These are phyloP conservation scores for Drosophila virilis DNA, from an alignment of 1,140 invertebrate species.

Conservation along the genomic window DNA sequence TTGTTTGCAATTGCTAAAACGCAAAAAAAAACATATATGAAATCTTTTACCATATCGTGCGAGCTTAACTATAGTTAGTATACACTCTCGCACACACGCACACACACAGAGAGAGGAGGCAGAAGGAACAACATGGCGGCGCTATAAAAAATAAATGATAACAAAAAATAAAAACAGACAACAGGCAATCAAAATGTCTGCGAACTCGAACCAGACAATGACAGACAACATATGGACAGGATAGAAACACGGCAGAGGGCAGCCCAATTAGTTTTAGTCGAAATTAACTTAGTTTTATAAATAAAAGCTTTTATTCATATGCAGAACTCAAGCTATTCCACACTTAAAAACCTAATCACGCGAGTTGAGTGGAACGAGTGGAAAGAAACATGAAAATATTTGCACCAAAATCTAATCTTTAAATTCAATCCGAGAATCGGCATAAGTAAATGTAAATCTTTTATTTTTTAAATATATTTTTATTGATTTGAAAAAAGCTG, in stretches of 20 bases:
- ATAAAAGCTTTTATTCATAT: too few relatives aligned
- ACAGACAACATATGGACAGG: constrained; percentile 59
- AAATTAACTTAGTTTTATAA: not conserved
- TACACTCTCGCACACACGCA: too few relatives aligned
- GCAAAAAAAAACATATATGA: constrained; percentile 11
- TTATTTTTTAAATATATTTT: too few relatives aligned
- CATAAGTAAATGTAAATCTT: too few relatives aligned
- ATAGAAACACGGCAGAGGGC: constrained; percentile 45
- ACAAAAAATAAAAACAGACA: constrained; percentile 59
- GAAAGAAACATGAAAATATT: not conserved
- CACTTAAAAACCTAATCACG: too few relatives aligned
- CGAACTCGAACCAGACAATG: constrained; percentile 58
- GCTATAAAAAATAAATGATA: constrained; percentile 51
- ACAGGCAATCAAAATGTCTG: constrained; percentile 71
- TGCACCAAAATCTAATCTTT: too few relatives aligned
- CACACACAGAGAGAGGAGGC: constrained; percentile 1
- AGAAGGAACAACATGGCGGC: constrained; percentile 43
- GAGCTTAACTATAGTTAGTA: constrained; percentile 21
- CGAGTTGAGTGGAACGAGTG: not conserved
- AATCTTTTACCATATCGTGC: constrained; percentile 17
- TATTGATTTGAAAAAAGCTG: too few relatives aligned
- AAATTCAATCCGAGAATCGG: too few relatives aligned
- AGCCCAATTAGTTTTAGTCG: constrained; percentile 3
- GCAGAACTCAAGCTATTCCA: too few relatives aligned
- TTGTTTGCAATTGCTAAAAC: constrained; percentile 27